Evolutionary conservation across 2,888 invertebrate genomes (phyloP), one percentile per base, ranked within the genome.

Genomic region (Elmis aenea): DNA sequence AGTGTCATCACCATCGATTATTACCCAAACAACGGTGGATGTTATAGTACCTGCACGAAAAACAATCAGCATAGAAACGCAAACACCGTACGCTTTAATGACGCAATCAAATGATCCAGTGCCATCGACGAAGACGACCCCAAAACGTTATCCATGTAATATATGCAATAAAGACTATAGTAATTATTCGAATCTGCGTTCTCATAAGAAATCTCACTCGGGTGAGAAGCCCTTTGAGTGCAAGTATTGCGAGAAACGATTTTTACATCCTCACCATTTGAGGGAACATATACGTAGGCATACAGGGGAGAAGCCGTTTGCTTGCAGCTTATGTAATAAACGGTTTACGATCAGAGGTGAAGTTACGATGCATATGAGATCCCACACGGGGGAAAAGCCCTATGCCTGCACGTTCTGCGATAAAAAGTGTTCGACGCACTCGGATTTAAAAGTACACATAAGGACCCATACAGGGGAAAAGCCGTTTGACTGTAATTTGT

Each of bases 381-480:
- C 73, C 15, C 78, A 78, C 60, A 68, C 66, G 55, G 70, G 72
- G 33, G 58, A 59, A 51, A 76, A 75, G 58, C 75, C 72, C 1
- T 69, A 73, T 60, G 65, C 68, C 5, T 79, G 78, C 57, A 54
- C 47, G 16, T 70, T 71, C 54, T 79, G 79, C 56, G 72, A 73
- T 37, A 71, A 72, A 45, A 64, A 72, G 66, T 77, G 75, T 47
- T 71, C 77, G 46, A 70, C 71, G 5, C 70, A 68, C 26, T 67
- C 34, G 33, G 34, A 38, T 26, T 38, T 36, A 33, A 45, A 46
- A 33, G 46, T 59, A 9, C 62, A 62, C 44, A 59, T 57, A 3
- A 48, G 60, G 5, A 60, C 61, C 2, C 56, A 54, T 12, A 58
- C 61, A 13, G 42, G 49, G 22, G 42, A 38, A 3, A 59, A 58